Conservation (phyloP, 2,888 invertebrate genomes). For the Maniola hyperantus region DNA sequence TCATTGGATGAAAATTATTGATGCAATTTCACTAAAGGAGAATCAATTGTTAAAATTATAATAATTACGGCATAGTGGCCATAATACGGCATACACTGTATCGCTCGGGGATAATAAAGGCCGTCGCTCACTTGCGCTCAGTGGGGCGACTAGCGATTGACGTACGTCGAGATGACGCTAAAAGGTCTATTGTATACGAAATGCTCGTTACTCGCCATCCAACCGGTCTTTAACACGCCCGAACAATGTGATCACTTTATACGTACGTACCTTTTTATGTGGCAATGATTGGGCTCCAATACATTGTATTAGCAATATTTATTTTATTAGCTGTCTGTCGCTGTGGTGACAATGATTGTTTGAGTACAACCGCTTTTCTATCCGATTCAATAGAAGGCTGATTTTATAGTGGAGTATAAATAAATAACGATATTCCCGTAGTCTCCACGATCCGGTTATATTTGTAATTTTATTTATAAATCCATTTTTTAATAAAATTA, state of each 20-base stretch:
- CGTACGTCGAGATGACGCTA: slow-evolving; percentile 77
- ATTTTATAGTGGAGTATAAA: slow-evolving; percentile 2
- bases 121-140: slow-evolving; percentile 56
- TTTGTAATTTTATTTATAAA: not conserved
- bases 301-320: slow-evolving; percentile 19
- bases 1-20: slow-evolving; percentile 15
- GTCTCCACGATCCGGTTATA: not conserved
- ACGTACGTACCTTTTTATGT: slow-evolving; percentile 64
- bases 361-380: slow-evolving; percentile 12
- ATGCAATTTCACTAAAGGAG: slow-evolving; percentile 30
- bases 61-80: slow-evolving; percentile 42
- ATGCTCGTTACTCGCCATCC: slow-evolving; percentile 73
- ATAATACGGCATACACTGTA: slow-evolving; percentile 39
- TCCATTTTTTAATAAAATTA: not conserved
- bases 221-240: slow-evolving; percentile 80
- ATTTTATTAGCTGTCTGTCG: slow-evolving; percentile 15
- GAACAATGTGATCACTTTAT: slow-evolving; percentile 79
- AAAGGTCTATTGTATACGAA: slow-evolving; percentile 83
- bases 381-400: slow-evolving; percentile 8
- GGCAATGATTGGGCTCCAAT: slow-evolving; percentile 18
- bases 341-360: slow-evolving; percentile 15
- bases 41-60: slow-evolving; percentile 40
- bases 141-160: slow-evolving; percentile 69
- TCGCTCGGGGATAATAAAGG: slow-evolving; percentile 62
- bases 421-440: not conserved